A percentile compares a stretch with the other conserved stretches of the same genome.
Evolutionary conservation across 2,797 vertebrate species (phyloP).

Genomic region (Peromyscus eremicus): DNA sequence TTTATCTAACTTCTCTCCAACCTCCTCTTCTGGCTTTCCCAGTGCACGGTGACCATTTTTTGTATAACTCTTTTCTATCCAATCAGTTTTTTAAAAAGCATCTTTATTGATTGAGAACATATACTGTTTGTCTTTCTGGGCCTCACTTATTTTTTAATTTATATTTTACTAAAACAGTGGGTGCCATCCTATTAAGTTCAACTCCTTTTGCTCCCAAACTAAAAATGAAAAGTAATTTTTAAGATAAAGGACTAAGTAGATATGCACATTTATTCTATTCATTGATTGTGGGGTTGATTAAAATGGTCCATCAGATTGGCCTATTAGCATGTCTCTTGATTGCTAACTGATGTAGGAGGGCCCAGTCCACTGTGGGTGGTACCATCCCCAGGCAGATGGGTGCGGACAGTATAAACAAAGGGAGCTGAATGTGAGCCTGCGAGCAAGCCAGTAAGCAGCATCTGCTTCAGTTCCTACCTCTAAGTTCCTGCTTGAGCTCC

Average conservation of each 20-base stretch:
- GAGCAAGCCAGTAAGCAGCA: background rate
- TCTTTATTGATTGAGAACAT: background rate
- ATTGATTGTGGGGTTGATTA: slow-evolving; percentile 9
- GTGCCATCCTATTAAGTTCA: slow-evolving; percentile 40
- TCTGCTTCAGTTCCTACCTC: background rate
- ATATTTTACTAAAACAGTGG: slow-evolving; percentile 34
- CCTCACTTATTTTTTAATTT: background rate
- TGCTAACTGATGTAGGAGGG: background rate
- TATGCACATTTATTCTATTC: slow-evolving; percentile 17
- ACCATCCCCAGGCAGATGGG: background rate
- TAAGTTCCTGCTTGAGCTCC: background rate
- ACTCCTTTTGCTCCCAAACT: slow-evolving; percentile 1
- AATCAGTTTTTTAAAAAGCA: background rate
- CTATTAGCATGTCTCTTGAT: background rate
- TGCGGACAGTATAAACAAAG: background rate
- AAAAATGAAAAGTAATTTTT: slow-evolving; percentile 33
- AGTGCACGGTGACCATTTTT: background rate
- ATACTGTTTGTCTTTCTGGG: background rate
- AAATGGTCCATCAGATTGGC: background rate
- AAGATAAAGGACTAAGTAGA: slow-evolving; percentile 37
- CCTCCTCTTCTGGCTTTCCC: background rate
- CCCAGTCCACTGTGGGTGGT: background rate
- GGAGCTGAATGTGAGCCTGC: background rate
- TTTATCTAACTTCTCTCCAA: background rate
- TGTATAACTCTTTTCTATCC: background rate